Conservation (phyloP, 2,113 vertebrate genomes). For the Syrrhaptes paradoxus region DNA sequence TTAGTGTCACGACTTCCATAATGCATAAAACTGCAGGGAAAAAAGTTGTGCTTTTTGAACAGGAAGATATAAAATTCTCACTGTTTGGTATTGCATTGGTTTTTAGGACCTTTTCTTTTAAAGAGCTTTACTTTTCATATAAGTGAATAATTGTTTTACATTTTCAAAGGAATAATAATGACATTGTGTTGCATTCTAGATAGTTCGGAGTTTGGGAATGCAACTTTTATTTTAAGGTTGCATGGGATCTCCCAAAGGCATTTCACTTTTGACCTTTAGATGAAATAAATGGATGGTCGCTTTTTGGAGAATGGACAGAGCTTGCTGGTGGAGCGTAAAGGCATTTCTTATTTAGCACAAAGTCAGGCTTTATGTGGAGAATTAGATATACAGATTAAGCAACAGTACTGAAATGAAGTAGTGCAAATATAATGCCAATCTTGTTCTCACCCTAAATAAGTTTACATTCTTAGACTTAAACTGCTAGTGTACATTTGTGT, state of each 20-base stretch:
- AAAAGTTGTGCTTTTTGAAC: conserved; percentile 21
- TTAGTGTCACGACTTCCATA: background rate
- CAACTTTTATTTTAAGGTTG: conserved; percentile 80
- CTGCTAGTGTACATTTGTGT: background rate
- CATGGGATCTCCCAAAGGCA: conserved; percentile 70
- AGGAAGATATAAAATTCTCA: conserved; percentile 24
- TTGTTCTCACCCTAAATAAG: conserved; percentile 18
- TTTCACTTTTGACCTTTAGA: conserved; percentile 78
- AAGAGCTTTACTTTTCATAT: conserved; percentile 60
- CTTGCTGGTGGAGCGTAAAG: conserved; percentile 30
- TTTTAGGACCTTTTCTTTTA: conserved; percentile 29
- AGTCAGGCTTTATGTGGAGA: conserved; percentile 64
- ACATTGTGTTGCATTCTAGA: conserved; percentile 73
- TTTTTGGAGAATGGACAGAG: conserved; percentile 11
- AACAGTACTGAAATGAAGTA: conserved; percentile 35
- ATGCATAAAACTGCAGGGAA: background rate
- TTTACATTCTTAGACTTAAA: conserved; percentile 30
- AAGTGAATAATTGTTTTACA: conserved; percentile 70
- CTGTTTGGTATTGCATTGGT: background rate
- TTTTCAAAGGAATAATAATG: conserved; percentile 73
- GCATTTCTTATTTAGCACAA: conserved; percentile 67
- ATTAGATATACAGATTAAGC: conserved; percentile 65
- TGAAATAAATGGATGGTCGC: conserved; percentile 42
- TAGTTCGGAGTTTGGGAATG: conserved; percentile 73
- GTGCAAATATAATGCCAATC: conserved; percentile 34